Evolutionary conservation across 2,113 vertebrate species (phyloP), one percentile per base, ranked within the genome.

Genomic region (Tetraodon nigroviridis): DNA sequence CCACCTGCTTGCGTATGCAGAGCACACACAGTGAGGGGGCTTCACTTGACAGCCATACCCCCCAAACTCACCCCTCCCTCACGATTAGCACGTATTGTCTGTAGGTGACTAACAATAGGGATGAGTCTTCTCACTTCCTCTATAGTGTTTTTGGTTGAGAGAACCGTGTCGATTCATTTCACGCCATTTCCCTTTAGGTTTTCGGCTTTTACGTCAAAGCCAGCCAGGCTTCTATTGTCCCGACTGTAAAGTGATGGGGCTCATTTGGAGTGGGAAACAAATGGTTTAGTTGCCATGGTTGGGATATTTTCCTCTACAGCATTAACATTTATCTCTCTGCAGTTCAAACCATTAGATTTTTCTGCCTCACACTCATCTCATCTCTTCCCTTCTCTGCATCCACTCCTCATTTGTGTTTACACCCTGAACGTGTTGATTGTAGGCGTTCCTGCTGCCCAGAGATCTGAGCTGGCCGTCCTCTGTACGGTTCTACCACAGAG

Each of bases 1-100:
- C 68, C 83, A 56, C 72, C 84, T 79, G 69, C 70, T 87, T 82
- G 64, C 44, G 45, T 79, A 88, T 88, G 83, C 82, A 80, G 75
- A 85, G 71, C 74, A 80, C 81, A 80, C 81, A 72, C 77, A 72
- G 74, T 55, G 4, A 74, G 80, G 67, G 73, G 67, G 71, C 66
- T 75, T 64, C 52, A 37, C 63, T 56, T 68, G 68, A 80, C 78
- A 73, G 73, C 52, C 71, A 55, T 66, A 64, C 61, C 46, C 55
- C 50, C 55, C 55, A 66, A 57, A 5, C 52, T 27, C 65, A 61
- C 21, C 58, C 67, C 63, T 58, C 67, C 41, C 48, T 56, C 55
- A 60, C 64, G 73, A 79, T 76, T 54, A 55, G 55, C 69, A 53
- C 60, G 66, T 62, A 71, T 68, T 80, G 78, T 69, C 52, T 15